Evolutionary conservation across 2,888 invertebrate genomes (phyloP), one percentile per base, ranked within the genome.

Genomic region (Octodonta nipae): DNA sequence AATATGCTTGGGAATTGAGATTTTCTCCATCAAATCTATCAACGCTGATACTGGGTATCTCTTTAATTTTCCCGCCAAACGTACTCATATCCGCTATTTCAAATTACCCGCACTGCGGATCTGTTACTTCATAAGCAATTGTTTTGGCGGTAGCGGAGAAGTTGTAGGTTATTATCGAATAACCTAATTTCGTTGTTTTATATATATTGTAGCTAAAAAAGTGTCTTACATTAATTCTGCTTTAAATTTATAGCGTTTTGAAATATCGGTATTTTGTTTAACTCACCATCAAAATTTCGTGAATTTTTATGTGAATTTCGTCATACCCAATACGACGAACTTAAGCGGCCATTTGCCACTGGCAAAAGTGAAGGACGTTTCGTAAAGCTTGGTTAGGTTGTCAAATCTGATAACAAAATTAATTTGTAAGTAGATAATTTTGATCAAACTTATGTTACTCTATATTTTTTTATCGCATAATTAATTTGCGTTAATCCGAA

Each of bases 31-130:
- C 59, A 41, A 73, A 79, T 40, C 70, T 65, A 56, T 79, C 79
- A 3, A 74, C 67, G 2, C 68, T 64, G 30, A 78, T 67, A 11
- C 66, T 67, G 1, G 72, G 70, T 40, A 78, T 66, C 58, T 78
- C 78, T 7, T 61, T 45, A 28, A 78, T 64, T 40, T 57, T 51
- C 15, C 78, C 78, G 36, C 54, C 40, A 47, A 78, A 78, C 2
- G 75, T 71, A 46, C 70, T 73, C 71, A 71, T 71, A 11, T 13
- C 15, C 20, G 25, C 11, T 14, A 38, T 39, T 44, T 52, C 34
- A 35, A 50, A 50, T 35, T 41, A 46, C 31, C 43, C 43, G 43
- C 50, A 41, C 26, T 25, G 20, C 22, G 29, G 36, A 27, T 30
- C 27, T 39, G 46, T 44, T 44, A 43, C 35, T 46, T 47, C 12